Percentiles rank a stretch among this genome's conserved stretches.
These are phyloP conservation scores for Silurus glanis DNA, from an alignment of 2,113 vertebrate genomes.

Conservation along the genomic window DNA sequence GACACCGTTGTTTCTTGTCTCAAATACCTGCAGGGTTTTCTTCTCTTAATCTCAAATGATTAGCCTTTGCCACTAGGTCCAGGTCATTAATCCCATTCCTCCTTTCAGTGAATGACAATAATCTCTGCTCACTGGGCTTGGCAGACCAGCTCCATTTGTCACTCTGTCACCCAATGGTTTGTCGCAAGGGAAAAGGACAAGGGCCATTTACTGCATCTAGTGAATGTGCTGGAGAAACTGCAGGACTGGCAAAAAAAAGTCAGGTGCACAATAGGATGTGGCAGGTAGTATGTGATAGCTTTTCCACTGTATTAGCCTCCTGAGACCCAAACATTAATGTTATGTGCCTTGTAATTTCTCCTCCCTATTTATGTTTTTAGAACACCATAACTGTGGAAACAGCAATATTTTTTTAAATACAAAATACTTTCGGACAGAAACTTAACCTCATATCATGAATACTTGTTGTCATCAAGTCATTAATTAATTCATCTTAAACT, in stretches of 20 bases:
- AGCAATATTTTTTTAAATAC: neutral
- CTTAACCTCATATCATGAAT: neutral
- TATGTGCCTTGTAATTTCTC: slow-evolving; percentile 2
- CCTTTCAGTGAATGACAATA: slow-evolving; percentile 65
- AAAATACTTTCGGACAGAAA: neutral
- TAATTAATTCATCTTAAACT: neutral
- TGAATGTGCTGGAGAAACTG: slow-evolving; percentile 44
- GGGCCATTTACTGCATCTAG: slow-evolving; percentile 62
- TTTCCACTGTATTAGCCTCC: neutral
- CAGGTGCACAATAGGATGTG: slow-evolving; percentile 19
- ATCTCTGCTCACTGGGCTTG: slow-evolving; percentile 63
- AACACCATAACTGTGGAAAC: neutral
- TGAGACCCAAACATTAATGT: slow-evolving; percentile 11
- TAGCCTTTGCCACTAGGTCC: slow-evolving; percentile 65
- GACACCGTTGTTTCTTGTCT: slow-evolving; percentile 43
- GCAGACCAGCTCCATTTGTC: slow-evolving; percentile 60
- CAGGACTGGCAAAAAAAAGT: slow-evolving; percentile 46
- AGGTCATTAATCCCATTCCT: slow-evolving; percentile 62
- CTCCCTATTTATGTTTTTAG: neutral
- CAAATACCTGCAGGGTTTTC: slow-evolving; percentile 46
- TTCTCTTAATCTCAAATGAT: slow-evolving; percentile 63
- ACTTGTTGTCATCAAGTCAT: neutral
- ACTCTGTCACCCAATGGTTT: slow-evolving; percentile 61
- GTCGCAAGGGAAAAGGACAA: slow-evolving; percentile 55
- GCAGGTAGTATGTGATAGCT: neutral